Conservation (phyloP, 1,140 invertebrate species). For the Nylanderia fulva region DNA sequence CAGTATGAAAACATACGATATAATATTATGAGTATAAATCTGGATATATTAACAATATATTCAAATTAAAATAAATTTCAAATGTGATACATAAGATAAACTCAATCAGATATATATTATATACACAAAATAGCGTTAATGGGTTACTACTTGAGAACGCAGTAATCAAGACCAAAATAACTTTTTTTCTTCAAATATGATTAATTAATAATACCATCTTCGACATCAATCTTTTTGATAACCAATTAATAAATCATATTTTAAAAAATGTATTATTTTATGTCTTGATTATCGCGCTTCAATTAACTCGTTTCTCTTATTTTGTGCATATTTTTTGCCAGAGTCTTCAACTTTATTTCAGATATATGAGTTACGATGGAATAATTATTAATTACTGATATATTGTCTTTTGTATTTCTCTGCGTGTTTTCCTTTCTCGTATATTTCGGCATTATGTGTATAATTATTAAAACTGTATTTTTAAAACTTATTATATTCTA, state of each 20-base stretch:
- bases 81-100: constrained; percentile 47
- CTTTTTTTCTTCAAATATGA: too few species aligned
- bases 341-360: too few species aligned
- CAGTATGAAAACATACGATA: constrained; percentile 53
- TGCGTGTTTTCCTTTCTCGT: constrained; percentile 65
- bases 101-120: not conserved
- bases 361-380: constrained; percentile 54
- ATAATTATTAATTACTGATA: constrained; percentile 35
- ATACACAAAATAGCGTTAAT: too few species aligned
- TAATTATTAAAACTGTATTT: constrained; percentile 26
- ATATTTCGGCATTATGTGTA: not conserved
- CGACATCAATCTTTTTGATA: too few species aligned
- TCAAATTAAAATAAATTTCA: constrained; percentile 52
- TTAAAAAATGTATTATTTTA: too few species aligned
- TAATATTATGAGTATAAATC: constrained; percentile 50
- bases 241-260: too few species aligned
- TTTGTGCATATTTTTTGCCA: too few species aligned
- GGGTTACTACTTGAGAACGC: too few species aligned
- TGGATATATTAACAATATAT: constrained; percentile 18
- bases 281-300: too few species aligned
- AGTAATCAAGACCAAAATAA: too few species aligned
- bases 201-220: too few species aligned
- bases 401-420: constrained; percentile 52
- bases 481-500: constrained; percentile 20
- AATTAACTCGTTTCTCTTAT: too few species aligned